A percentile compares a stretch with the other conserved stretches of the same genome.
phyloP scores from a whole-genome alignment of 2,888 invertebrate genomes.

The Drosophila kuntzei region DNA sequence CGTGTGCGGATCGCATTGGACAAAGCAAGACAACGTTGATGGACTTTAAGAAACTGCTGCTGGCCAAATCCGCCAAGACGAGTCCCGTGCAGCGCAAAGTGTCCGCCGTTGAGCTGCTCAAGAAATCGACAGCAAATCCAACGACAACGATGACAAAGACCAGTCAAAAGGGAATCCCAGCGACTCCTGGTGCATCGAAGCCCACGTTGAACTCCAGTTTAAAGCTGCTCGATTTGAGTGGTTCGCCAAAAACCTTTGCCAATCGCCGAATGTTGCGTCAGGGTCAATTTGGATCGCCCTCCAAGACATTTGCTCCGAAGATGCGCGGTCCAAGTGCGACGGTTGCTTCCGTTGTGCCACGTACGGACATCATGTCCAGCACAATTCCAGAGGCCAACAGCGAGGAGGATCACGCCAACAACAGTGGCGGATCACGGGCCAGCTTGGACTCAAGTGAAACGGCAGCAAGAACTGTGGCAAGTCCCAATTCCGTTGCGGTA shows the following conservation, averaged over 20 bases:
- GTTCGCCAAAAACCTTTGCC: conserved; percentile 90
- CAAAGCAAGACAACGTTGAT: conserved; percentile 91
- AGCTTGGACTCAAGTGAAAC: conserved; percentile 83
- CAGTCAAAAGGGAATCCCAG: conserved; percentile 35
- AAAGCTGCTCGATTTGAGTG: conserved; percentile 89
- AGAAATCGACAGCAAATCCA: conserved; percentile 84
- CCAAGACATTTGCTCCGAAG: conserved; percentile 87
- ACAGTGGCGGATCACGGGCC: conserved; percentile 87
- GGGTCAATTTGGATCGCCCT: conserved; percentile 87
- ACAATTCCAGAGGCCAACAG: conserved; percentile 93
- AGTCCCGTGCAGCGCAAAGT: conserved; percentile 87
- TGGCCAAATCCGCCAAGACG: conserved; percentile 91
- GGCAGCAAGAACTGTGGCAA: conserved; percentile 22
- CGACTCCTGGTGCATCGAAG: conserved; percentile 53
- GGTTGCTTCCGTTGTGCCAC: conserved; percentile 75
- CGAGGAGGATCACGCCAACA: conserved; percentile 90
- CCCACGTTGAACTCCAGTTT: conserved; percentile 86
- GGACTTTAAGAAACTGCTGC: conserved; percentile 92
- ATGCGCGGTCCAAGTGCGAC: conserved; percentile 86
- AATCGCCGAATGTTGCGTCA: conserved; percentile 87
- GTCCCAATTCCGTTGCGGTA: conserved; percentile 54
- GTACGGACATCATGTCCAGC: conserved; percentile 93
- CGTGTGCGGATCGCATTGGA: conserved; percentile 89
- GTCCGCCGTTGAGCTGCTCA: conserved; percentile 93
- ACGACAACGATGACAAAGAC: not conserved